Percentiles rank a stretch among this genome's conserved stretches.
Conservation (phyloP, 2,888 invertebrate genomes). For the Nematopogon swammerdamellus region DNA sequence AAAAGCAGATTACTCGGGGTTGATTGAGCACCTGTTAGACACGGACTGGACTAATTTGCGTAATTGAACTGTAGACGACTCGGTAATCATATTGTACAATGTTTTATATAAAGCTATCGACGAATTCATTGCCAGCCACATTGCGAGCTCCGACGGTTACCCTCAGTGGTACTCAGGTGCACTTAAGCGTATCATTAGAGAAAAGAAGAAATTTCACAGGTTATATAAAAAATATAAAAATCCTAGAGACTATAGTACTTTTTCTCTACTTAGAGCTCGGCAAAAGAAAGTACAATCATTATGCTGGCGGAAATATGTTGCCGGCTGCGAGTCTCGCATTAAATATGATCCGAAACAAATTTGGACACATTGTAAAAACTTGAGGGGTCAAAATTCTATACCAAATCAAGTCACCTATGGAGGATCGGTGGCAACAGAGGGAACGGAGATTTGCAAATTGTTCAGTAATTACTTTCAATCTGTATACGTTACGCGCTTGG, state of each 20-base stretch:
- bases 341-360: not conserved
- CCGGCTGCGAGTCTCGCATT: not conserved
- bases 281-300: not conserved
- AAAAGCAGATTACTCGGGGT: not conserved
- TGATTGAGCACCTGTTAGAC: not conserved
- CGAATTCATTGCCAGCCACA: not conserved
- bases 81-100: not conserved
- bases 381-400: not conserved
- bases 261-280: not conserved
- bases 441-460: not conserved
- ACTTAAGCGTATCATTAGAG: conserved; percentile 2
- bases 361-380: not conserved
- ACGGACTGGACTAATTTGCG: not conserved
- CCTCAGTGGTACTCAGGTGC: conserved; percentile 2
- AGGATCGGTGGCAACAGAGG: not conserved
- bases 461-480: not conserved
- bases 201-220: conserved; percentile 2
- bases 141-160: not conserved
- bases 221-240: conserved; percentile 1
- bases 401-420: not conserved
- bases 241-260: not conserved
- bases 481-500: not conserved
- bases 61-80: not conserved
- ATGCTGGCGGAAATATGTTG: not conserved
- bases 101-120: not conserved